phyloP scores from a whole-genome alignment of 2,888 invertebrate genomes.

The Drosophila eohydei region DNA sequence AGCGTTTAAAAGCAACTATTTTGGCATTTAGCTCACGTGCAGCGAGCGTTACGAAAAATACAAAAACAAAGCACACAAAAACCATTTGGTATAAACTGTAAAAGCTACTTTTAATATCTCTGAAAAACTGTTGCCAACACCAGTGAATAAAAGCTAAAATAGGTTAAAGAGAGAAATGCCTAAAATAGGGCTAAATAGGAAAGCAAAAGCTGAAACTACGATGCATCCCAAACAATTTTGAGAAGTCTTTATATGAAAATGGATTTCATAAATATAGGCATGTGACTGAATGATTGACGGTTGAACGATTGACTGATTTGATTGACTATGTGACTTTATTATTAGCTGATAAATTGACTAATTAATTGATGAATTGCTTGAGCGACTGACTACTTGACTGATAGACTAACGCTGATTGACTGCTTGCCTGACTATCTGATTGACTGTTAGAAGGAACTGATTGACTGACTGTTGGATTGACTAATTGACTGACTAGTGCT shows the following conservation, averaged over 20 bases:
- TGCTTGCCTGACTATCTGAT: neutral
- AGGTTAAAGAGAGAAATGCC: neutral
- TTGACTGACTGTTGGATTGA: neutral
- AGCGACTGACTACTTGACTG: neutral
- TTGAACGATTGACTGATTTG: neutral
- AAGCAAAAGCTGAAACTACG: neutral
- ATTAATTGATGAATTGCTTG: neutral
- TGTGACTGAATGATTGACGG: neutral
- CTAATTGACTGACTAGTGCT: neutral
- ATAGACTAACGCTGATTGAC: neutral
- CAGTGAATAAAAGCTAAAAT: neutral
- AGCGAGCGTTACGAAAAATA: slow-evolving; percentile 29
- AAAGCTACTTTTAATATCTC: slow-evolving; percentile 23
- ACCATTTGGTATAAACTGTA: slow-evolving; percentile 13
- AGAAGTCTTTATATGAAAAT: neutral
- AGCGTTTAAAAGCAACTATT: slow-evolving; percentile 52
- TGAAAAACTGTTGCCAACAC: slow-evolving; percentile 16
- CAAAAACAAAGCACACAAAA: slow-evolving; percentile 12
- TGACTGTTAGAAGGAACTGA: neutral
- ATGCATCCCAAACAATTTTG: neutral
- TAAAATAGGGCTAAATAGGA: neutral
- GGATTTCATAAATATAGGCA: neutral
- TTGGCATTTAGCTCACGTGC: slow-evolving; percentile 56
- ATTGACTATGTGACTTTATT: no score
- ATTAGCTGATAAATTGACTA: neutral